Evolutionary conservation across 2,888 invertebrate genomes (phyloP), one percentile per base, ranked within the genome.

Genomic region (Rhingia campestris): DNA sequence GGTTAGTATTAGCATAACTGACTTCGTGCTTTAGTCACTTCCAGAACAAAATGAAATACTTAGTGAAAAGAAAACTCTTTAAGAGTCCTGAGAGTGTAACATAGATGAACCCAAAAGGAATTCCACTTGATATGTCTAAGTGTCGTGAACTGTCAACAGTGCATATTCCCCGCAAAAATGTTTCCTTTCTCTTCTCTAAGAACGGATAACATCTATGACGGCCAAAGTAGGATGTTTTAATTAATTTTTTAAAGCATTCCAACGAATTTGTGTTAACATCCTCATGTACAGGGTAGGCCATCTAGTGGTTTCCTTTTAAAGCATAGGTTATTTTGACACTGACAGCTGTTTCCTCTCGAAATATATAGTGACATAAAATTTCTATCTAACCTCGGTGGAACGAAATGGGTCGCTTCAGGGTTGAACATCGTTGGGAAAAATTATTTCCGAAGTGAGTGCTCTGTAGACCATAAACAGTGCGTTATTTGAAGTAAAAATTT

Each of bases 21-120:
- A 53, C 69, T 54, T 76, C 53, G 45, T 53, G 5, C 53, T 53
- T 59, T 37, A 59, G 66, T 59, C 53, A 39, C 12, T 30, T 6
- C 6, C 12, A 14, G 33, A 5, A 35, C 9, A 12, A 30, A 6
- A 14, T 37, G 33, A 53, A 5, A 35, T 45, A 14, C 22, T 61
- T 47, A 7, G 6, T n/a, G 37, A 63, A 22, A 32, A 35, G 22
- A 35, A 47, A 35, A 22, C 12, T 14, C 4, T 12, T 22, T 47
- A 22, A 45, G 9, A 32, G 12, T 10, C 45, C 14, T 12, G 45
- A 4, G n/a, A 33, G n/a, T n/a, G 22, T 12, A 35, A 53, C 4
- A 9, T 9, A 45, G 45, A 10, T 45, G 32, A 45, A 45, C 12
- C 32, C n/a, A 43, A 56, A 39, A 67, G 45, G 45, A 43, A 45